Evolutionary conservation across 2,888 invertebrate species (phyloP).

Genomic region (Netelia fuscicornis): DNA sequence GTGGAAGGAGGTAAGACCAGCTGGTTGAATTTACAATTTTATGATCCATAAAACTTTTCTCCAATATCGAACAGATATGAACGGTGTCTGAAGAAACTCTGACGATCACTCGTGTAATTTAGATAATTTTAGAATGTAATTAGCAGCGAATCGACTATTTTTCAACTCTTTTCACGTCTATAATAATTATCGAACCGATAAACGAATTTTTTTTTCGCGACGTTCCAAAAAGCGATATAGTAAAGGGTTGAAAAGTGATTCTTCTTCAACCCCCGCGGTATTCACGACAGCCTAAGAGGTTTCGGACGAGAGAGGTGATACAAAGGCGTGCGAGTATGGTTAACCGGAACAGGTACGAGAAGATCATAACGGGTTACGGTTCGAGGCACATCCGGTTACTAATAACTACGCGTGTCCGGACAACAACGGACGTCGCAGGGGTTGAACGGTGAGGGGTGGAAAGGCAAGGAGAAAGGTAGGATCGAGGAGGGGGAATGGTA

Average conservation of each 20-base stretch:
- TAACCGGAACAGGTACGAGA: conserved; percentile 39
- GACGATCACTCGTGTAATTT: conserved; percentile 3
- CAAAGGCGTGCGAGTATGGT: conserved; percentile 10
- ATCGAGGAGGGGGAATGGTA: background rate
- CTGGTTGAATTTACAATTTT: conserved; percentile 11
- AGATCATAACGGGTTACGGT: conserved; percentile 57
- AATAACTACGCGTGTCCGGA: conserved; percentile 68
- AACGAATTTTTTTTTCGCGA: background rate
- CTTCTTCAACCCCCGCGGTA: background rate
- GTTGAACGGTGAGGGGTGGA: conserved; percentile 5
- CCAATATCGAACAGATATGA: background rate
- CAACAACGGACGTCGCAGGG: conserved; percentile 58
- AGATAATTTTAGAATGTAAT: background rate
- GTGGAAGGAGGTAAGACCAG: background rate
- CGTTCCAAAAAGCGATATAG: background rate
- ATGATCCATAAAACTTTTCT: conserved; percentile 13
- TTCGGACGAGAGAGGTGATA: background rate
- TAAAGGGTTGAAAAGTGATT: conserved; percentile 12
- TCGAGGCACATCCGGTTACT: conserved; percentile 66
- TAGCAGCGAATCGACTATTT: too few relatives aligned
- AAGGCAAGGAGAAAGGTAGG: conserved; percentile 9
- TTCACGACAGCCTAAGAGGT: background rate
- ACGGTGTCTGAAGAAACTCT: background rate
- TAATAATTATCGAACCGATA: background rate
- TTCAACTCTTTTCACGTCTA: background rate